Base-by-base conservation (phyloP, 2,797 vertebrate genomes). In the Arrhamphus sclerolepis region DNA sequence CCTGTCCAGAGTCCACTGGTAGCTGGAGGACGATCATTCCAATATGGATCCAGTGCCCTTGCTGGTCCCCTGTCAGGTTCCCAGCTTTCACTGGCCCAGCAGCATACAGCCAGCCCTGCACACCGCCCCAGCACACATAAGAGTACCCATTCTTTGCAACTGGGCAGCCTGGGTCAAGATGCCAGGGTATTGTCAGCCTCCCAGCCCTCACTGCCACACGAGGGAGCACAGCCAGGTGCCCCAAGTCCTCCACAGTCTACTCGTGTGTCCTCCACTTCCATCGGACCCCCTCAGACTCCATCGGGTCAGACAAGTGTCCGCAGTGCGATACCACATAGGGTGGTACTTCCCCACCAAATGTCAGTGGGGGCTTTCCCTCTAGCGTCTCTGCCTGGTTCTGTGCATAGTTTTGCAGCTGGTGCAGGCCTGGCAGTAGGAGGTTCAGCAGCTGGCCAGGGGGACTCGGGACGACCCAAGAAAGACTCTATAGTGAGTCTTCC, bases 131-230 rank as follows among this genome's bases (percentile, higher is more conserved):
- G 90, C 11, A 87, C 92, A 3, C 94, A 95, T 68, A 94, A 94
- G 75, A 96, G 95, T 73, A 84, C 89, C 66, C 90, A 90, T 70
- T 92, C 90, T 24, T 55, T 92, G 73, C 91, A 95, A 89, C 63
- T 94, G 91, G 88, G 94, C 81, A 62, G 91, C 68, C 89, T 96
- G 58, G 94, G 92, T 72, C 95, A 95, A 75, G 92, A 95, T 13
- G 91, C 90, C 47, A 87, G 96, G 41, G 92, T 91, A 0, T 89
- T 98, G 28, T 96, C 96, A 0, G 95, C 95, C 66, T 99, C 97
- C 28, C 97, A 98, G 73, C 96, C 95, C 28, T 96, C 95, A 29
- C 89, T 99, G 91, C 75, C 94, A 82, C 91, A 94, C 1, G 92
- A 93, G 4, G 81, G 81, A 48, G 46, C 29, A 0, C 90, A 85